Evolutionary conservation across 2,113 vertebrate species (phyloP).

Genomic region (Perca flavescens): DNA sequence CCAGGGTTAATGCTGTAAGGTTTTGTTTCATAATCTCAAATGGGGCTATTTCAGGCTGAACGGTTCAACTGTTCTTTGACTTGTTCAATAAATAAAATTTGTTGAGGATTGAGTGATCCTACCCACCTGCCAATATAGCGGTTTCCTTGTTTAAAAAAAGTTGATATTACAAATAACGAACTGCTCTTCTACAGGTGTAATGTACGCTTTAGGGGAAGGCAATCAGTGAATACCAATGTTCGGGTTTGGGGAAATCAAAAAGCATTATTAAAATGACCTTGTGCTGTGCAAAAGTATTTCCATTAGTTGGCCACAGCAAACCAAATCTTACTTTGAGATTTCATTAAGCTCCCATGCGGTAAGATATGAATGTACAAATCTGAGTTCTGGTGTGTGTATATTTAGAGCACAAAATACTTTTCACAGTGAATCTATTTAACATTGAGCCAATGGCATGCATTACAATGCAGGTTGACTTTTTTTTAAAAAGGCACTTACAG

Average conservation of each 20-base stretch:
- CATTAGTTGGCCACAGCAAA: too few relatives aligned
- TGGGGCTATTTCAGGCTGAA: neutral
- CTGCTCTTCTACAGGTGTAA: neutral
- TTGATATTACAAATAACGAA: neutral
- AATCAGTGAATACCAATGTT: neutral
- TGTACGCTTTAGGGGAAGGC: neutral
- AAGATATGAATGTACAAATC: neutral
- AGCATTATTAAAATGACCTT: neutral
- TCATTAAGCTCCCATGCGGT: neutral
- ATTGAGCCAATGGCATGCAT: too few relatives aligned
- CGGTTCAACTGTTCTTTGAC: neutral
- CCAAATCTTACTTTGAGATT: neutral
- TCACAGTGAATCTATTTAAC: too few relatives aligned
- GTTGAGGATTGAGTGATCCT: neutral
- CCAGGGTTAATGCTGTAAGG: neutral
- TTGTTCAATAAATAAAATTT: neutral
- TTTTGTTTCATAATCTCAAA: neutral
- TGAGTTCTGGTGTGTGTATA: neutral
- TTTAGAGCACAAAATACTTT: too few relatives aligned
- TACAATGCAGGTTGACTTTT: too few relatives aligned
- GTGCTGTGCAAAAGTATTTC: neutral
- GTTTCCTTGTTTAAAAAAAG: neutral
- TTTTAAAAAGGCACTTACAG: constrained; percentile 87
- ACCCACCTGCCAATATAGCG: neutral
- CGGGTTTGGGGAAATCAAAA: neutral